Base-by-base conservation (phyloP, 1,140 invertebrate species). In the Hirudo medicinalis region DNA sequence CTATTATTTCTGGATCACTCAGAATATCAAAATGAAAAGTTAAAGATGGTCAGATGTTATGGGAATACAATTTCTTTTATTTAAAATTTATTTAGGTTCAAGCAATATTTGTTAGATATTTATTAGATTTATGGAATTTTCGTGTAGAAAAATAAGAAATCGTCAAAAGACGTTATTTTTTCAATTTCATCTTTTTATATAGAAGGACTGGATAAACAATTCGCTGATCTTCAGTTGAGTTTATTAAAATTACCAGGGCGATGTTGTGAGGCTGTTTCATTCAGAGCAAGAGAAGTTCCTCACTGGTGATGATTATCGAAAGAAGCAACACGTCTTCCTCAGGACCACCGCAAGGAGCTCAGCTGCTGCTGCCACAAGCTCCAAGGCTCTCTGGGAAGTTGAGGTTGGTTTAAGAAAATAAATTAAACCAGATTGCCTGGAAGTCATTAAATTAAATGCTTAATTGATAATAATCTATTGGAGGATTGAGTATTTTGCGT, bases 201-300 rank as follows among this genome's bases (percentile, higher is more conserved):
- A n/a, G n/a, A n/a, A n/a, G n/a, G n/a, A n/a, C n/a, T n/a, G n/a
- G n/a, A n/a, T n/a, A n/a, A n/a, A n/a, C n/a, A n/a, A n/a, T n/a
- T n/a, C n/a, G n/a, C n/a, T 40, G 40, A 40, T 40, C 4, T 40
- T 40, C 40, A 40, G 4, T 40, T 6, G 40, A 40, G 40, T 6
- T 6, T 4, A 40, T 6, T 40, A 40, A 40, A 49, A 49, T 49
- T 70, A 53, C 29, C 74, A 86, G 85, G 94, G 95, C n/a, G 95
- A 99, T 83, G 96, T 99, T 2, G 90, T 99, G 22, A 86, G 97
- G 54, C 82, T 99, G 67, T 99, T 99, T 84, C 97, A 99, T 81
- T 94, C 95, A 5, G 96, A 99, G 79, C 90, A 97, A 80, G 95
- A 99, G 84, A 99, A 98, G 81, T 99, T 99, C 82, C 85, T 99